phyloP scores from a whole-genome alignment of 2,888 invertebrate genomes.

The Patella caerulea region DNA sequence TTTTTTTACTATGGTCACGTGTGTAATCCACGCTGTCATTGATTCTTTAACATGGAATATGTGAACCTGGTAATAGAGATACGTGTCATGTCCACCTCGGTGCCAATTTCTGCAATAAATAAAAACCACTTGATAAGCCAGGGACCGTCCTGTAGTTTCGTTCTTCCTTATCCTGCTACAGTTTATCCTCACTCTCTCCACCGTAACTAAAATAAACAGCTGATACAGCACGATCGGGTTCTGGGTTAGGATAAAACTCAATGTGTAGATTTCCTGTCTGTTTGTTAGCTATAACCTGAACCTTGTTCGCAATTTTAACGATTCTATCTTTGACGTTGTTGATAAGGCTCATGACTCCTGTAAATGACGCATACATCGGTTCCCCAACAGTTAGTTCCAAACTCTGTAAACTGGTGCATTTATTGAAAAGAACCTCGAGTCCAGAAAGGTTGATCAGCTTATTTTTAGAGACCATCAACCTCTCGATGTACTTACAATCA shows the following conservation, averaged over 20 bases:
- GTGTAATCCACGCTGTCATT: too few relatives aligned
- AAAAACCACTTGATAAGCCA: too few relatives aligned
- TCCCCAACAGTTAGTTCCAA: conserved; percentile 19
- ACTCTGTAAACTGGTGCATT: conserved; percentile 8
- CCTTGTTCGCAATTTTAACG: conserved; percentile 19
- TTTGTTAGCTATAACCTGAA: conserved; percentile 20
- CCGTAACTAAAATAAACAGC: too few relatives aligned
- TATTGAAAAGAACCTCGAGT: conserved; percentile 8
- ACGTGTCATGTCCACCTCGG: too few relatives aligned
- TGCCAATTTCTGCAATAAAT: too few relatives aligned
- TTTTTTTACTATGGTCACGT: too few relatives aligned
- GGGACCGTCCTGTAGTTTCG: too few relatives aligned
- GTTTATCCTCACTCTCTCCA: too few relatives aligned
- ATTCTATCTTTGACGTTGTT: conserved; percentile 18
- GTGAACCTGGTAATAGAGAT: too few relatives aligned
- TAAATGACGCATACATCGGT: conserved; percentile 13
- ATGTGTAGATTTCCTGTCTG: conserved; percentile 15
- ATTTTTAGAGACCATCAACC: conserved; percentile 31
- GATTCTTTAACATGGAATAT: too few relatives aligned
- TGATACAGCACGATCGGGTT: not conserved
- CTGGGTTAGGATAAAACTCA: not conserved
- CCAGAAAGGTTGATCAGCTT: conserved; percentile 19
- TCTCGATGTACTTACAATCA: conserved; percentile 34
- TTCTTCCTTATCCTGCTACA: too few relatives aligned
- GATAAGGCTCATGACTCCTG: conserved; percentile 17